Evolutionary conservation across 2,797 vertebrate genomes (phyloP).

Genomic region (Sarcophilus harrisii): DNA sequence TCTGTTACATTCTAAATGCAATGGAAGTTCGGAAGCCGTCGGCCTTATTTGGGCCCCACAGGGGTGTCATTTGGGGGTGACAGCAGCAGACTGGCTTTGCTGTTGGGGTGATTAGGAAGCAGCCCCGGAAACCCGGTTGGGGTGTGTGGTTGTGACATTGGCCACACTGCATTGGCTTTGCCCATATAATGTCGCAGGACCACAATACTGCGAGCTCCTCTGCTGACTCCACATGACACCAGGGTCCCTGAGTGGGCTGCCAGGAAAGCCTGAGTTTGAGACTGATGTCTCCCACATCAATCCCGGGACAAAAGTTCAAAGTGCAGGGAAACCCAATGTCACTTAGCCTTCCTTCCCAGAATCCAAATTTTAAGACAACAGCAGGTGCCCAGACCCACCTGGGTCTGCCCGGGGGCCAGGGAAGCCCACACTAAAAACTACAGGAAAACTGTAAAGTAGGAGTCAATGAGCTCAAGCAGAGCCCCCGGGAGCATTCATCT

Average conservation of each 20-base stretch:
- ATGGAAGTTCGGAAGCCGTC: background rate
- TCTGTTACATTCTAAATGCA: background rate
- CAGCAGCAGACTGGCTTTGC: background rate
- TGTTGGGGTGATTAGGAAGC: background rate
- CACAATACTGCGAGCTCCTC: background rate
- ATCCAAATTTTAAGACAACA: background rate
- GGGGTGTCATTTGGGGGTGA: background rate
- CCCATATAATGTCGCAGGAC: background rate
- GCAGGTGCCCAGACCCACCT: background rate
- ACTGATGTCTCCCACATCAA: background rate
- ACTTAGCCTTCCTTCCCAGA: background rate
- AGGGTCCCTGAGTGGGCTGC: background rate
- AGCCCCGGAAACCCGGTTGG: background rate
- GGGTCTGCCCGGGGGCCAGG: background rate
- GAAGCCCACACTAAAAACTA: background rate
- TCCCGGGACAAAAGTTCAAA: background rate
- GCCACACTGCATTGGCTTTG: background rate
- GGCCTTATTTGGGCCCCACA: background rate
- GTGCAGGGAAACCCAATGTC: background rate
- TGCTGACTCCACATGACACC: background rate
- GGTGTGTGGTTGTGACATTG: background rate
- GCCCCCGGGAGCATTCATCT: background rate
- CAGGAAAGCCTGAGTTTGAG: background rate
- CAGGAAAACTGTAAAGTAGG: background rate
- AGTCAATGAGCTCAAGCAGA: background rate